phyloP scores from a whole-genome alignment of 2,797 vertebrate genomes.

The Limnodromus scolopaceus region DNA sequence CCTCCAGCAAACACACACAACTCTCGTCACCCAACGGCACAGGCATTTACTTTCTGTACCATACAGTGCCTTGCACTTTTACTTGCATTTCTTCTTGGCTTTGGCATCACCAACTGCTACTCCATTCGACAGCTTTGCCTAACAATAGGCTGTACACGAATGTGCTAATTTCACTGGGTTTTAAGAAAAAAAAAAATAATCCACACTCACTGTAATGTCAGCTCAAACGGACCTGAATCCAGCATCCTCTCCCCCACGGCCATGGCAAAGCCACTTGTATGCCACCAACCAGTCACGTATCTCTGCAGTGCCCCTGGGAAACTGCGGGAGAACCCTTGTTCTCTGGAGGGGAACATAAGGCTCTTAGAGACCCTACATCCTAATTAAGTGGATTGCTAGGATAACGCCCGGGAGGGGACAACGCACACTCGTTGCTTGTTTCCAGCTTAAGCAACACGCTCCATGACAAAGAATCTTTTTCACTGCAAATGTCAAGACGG shows the following conservation, averaged over 20 bases:
- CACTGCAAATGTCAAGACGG: neutral
- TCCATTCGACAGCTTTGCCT: neutral
- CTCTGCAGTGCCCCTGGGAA: neutral
- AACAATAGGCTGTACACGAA: neutral
- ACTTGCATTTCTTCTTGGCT: neutral
- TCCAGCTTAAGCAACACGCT: neutral
- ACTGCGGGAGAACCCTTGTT: neutral
- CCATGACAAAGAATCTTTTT: neutral
- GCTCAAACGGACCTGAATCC: neutral
- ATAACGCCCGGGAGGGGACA: neutral
- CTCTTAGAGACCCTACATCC: neutral
- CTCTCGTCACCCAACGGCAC: neutral
- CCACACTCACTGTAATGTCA: fast-evolving
- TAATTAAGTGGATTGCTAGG: neutral
- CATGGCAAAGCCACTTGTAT: neutral
- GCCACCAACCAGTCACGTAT: neutral
- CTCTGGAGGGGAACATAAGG: neutral
- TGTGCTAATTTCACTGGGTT: neutral
- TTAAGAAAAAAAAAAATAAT: neutral
- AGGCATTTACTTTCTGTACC: neutral
- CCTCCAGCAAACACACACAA: neutral
- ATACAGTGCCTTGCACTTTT: neutral
- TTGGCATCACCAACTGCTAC: neutral
- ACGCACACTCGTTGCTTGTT: neutral
- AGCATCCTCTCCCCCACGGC: neutral